Conservation (phyloP, 2,888 invertebrate genomes). For the Aphodius granarius region DNA sequence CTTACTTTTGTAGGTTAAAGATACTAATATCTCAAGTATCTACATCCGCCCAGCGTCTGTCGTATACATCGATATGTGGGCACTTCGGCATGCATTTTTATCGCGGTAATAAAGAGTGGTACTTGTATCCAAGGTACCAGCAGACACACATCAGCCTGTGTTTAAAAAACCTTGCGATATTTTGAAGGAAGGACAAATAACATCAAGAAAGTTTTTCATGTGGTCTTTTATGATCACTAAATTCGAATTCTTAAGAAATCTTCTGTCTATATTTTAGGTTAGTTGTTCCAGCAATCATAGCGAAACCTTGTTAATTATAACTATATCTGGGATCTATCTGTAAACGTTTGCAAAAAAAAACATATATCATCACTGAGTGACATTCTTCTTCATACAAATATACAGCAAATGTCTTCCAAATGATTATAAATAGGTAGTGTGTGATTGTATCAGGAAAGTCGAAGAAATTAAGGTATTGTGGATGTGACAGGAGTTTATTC, state of each 20-base stretch:
- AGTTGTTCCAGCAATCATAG: too few relatives aligned
- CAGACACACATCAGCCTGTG: neutral
- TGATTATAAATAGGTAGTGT: neutral
- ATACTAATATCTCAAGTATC: neutral
- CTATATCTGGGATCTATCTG: too few relatives aligned
- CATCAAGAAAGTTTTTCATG: neutral
- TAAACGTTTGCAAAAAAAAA: too few relatives aligned
- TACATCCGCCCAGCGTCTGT: neutral
- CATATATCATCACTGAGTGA: too few relatives aligned
- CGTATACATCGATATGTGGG: neutral
- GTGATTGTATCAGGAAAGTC: neutral
- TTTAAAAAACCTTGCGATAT: neutral
- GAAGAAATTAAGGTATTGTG: neutral
- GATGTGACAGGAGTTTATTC: neutral
- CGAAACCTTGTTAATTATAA: too few relatives aligned
- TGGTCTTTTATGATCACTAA: too few relatives aligned
- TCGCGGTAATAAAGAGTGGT: neutral
- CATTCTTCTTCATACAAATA: neutral
- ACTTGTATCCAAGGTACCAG: neutral
- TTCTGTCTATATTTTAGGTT: too few relatives aligned
- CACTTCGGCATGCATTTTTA: neutral
- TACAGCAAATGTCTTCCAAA: neutral
- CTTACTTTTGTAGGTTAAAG: neutral
- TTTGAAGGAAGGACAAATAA: neutral
- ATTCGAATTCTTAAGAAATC: too few relatives aligned